Base-by-base conservation (phyloP, 2,797 vertebrate genomes). In the Chaetodon trifasciatus region DNA sequence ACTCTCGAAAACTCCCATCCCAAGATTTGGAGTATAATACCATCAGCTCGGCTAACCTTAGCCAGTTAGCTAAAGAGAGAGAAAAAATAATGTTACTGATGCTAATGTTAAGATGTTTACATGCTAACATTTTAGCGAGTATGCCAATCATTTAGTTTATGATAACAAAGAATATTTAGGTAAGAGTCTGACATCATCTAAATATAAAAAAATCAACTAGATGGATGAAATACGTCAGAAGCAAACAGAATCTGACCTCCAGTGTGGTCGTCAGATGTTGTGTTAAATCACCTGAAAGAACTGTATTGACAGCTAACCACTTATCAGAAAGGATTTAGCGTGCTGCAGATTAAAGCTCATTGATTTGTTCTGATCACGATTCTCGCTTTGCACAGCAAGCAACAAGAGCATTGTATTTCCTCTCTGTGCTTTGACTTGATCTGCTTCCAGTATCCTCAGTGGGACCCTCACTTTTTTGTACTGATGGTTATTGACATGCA, bases 331-430 rank as follows among this genome's bases (percentile, higher is more conserved):
- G 8, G 8, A 66, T 42, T n/a, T 21, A 21, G 24, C 61, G 5
- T 1, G 32, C 57, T 32, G 63, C 4, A 81, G 78, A 74, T 79
- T 63, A 80, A 64, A 72, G 49, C 57, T 46, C 42, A 76, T 82
- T 24, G 76, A 82, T 82, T 78, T 46, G 40, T 40, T 76, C 65
- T 39, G 60, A 79, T 84, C 70, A 8, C 6, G 28, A 42, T 24
- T 70, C 52, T 66, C 57, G 44, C 49, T 77, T 60, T 62, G 72
- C 75, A 56, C 39, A 78, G 28, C 17, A 28, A 67, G 63, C 74
- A 57, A 23, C 75, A 66, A 39, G 28, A 37, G n/a, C 28, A 15
- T 67, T 67, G 47, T 57, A 70, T 74, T 49, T 58, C 21, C 39
- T 53, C 42, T 32, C 21, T 19, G 47, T 13, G 49, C 52, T 39